Conservation (phyloP, 2,113 vertebrate species). For the Cavia aperea region DNA sequence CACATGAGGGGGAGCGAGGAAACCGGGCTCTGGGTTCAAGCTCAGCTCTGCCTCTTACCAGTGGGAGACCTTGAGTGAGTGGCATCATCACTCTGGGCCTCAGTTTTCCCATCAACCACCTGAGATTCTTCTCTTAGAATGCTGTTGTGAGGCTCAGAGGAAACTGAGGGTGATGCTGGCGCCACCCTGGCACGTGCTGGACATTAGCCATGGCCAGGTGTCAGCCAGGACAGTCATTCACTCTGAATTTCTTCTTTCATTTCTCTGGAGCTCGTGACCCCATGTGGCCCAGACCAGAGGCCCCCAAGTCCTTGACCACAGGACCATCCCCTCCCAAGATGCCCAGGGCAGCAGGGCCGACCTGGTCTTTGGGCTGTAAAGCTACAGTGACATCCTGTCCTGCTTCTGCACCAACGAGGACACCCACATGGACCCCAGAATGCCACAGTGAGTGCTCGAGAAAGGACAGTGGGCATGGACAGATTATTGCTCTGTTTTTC, state of each 20-base stretch:
- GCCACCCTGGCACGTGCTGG: neutral
- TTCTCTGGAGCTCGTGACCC: constrained; percentile 40
- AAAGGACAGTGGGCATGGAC: accelerated
- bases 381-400: constrained; percentile 44
- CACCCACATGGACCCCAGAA: neutral
- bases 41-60: neutral
- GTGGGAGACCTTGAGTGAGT: neutral
- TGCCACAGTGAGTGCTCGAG: neutral
- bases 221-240: neutral
- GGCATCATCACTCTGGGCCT: neutral
- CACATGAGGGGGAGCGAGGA: neutral
- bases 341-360: constrained; percentile 38
- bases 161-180: neutral
- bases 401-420: neutral
- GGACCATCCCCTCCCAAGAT: neutral
- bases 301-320: neutral
- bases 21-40: neutral
- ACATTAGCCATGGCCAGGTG: neutral
- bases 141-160: neutral
- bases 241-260: neutral
- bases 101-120: neutral
- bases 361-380: constrained; percentile 21
- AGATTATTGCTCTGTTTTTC: neutral
- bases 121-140: accelerated
- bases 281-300: neutral